Conservation (phyloP, 1,140 invertebrate species). For the Hydropsyche tenuis region DNA sequence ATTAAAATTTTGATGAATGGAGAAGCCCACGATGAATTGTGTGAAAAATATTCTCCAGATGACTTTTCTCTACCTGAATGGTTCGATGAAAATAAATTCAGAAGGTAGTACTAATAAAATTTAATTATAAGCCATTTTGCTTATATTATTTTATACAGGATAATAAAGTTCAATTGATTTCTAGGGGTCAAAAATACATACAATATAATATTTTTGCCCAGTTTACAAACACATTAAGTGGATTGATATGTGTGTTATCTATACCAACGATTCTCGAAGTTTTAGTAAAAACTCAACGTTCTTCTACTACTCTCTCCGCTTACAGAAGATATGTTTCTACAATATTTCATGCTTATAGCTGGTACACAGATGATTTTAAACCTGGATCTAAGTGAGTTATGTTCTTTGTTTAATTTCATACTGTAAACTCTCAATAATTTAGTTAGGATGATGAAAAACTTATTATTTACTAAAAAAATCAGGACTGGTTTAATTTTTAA, state of each 20-base stretch:
- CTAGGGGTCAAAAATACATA: constrained; percentile 72
- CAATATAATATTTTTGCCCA: constrained; percentile 66
- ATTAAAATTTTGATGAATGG: constrained; percentile 33
- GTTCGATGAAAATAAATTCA: constrained; percentile 66
- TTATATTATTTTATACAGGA: no score
- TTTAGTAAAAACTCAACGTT: constrained; percentile 70
- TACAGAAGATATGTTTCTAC: constrained; percentile 80
- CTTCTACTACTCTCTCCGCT: constrained; percentile 67
- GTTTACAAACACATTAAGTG: constrained; percentile 66
- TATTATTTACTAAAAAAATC: no score
- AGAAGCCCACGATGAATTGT: constrained; percentile 31
- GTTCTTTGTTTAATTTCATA: no score
- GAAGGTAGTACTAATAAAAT: constrained; percentile 53
- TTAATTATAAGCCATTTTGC: no score
- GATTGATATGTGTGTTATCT: constrained; percentile 68
- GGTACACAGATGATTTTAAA: constrained; percentile 73
- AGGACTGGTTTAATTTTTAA: no score
- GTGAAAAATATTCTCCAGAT: constrained; percentile 49
- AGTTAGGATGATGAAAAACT: no score
- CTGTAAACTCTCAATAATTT: no score
- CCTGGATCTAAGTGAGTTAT: constrained; percentile 62
- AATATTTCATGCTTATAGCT: constrained; percentile 72
- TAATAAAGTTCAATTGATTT: constrained; percentile 48
- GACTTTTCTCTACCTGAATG: constrained; percentile 60
- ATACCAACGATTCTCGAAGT: constrained; percentile 70